Evolutionary conservation across 2,113 vertebrate species (phyloP), one percentile per base, ranked within the genome.

Genomic region (Tychaedon coryphoeus): DNA sequence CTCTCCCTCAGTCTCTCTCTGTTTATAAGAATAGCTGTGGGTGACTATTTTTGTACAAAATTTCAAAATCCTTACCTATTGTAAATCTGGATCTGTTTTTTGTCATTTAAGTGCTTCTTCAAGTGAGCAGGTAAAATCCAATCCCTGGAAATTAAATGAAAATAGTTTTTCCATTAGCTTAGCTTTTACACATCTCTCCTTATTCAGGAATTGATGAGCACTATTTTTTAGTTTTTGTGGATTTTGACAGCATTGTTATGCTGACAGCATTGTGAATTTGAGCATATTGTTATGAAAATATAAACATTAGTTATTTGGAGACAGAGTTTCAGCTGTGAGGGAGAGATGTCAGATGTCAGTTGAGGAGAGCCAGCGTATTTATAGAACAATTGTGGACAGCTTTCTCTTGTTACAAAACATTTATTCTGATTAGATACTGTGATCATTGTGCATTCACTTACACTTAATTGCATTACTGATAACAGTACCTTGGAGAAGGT

Each of bases 361-460:
- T 26, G 24, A 95, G 38, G 45, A 8, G 0, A 96, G 71, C 12
- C 54, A 65, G 6, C 10, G 4, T 79, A 90, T 91, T 86, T 90
- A 53, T 72, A 43, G 67, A 95, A 71, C n/a, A 77, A 50, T 77
- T 90, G 43, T 91, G 33, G 51, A 74, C 61, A 65, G 25, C 45
- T 88, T 92, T 94, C 53, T 94, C 36, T 60, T 83, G 45, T 86
- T 90, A 69, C 60, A 74, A 72, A 97, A 80, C 40, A 75, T 47
- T 73, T 97, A 20, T 88, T 71, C 40, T 65, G 19, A 54, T 78
- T 4, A 88, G 83, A 66, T 69, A 19, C 17, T 66, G 47, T 31
- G 53, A 24, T 38, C 20, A 29, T 9, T 77, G 40, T 75, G 14
- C 20, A 29, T 76, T 76, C 38, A 66, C 10, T 58, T 79, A 34